A percentile compares a stretch with the other conserved stretches of the same genome.
Conservation (phyloP, 2,113 vertebrate species). For the Heloderma charlesbogerti region DNA sequence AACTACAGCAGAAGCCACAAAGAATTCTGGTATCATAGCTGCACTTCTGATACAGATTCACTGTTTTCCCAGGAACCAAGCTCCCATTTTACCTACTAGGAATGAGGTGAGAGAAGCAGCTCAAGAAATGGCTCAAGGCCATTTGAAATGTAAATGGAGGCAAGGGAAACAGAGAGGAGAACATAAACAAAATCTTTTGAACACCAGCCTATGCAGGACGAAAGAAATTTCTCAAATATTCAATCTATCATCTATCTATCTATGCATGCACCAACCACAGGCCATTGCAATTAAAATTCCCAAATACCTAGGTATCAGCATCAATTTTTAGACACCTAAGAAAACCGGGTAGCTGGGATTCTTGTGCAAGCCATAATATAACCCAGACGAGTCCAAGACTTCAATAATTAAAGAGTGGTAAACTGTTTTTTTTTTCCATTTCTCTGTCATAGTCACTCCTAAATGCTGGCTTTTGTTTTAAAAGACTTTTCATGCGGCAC, state of each 20-base stretch:
- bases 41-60: not conserved
- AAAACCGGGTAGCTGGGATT: not conserved
- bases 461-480: not conserved
- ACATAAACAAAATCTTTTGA: not conserved
- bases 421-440: not conserved
- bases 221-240: not conserved
- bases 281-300: too few relatives aligned
- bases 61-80: not conserved
- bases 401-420: conserved; percentile 1
- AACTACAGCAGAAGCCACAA: not conserved
- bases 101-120: not conserved
- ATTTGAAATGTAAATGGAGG: not conserved
- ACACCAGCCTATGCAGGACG: not conserved
- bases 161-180: not conserved
- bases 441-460: not conserved
- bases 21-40: not conserved
- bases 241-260: too few relatives aligned
- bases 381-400: not conserved
- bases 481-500: not conserved
- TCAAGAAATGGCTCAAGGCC: not conserved
- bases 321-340: not conserved
- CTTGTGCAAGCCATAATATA: not conserved
- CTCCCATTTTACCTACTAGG: not conserved
- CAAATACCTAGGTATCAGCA: not conserved
- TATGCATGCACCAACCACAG: too few relatives aligned